These are phyloP conservation scores for Philonicus albiceps DNA, from an alignment of 2,888 invertebrate genomes.

Conservation along the genomic window DNA sequence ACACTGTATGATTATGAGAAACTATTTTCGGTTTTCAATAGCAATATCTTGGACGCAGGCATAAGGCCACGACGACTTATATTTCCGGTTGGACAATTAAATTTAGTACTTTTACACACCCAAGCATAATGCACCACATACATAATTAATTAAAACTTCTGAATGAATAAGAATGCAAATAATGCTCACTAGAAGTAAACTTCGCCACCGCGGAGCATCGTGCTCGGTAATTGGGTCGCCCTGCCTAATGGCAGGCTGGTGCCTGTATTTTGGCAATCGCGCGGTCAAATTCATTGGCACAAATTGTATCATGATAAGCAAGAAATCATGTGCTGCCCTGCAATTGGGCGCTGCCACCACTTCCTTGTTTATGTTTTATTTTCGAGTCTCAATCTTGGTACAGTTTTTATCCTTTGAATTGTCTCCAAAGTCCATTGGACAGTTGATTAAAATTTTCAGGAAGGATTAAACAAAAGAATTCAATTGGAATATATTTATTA, in stretches of 20 bases:
- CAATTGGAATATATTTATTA: background rate
- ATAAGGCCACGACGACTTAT: background rate
- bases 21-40: slow-evolving; percentile 42
- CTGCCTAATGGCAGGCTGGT: background rate
- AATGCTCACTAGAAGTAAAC: slow-evolving; percentile 8
- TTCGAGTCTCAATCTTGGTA: background rate
- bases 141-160: slow-evolving; percentile 11
- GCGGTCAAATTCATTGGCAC: slow-evolving; percentile 31
- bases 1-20: background rate
- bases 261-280: slow-evolving; percentile 29
- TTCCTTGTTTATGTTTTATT: slow-evolving; percentile 33
- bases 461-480: background rate
- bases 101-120: background rate
- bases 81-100: background rate
- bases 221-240: background rate
- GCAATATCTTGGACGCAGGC: slow-evolving; percentile 21
- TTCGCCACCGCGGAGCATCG: background rate
- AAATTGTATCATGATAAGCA: background rate
- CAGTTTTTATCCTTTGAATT: background rate
- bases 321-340: background rate
- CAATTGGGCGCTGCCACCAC: background rate
- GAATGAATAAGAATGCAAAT: slow-evolving; percentile 17
- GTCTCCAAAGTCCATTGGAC: background rate
- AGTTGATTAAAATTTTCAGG: background rate
- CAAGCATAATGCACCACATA: background rate